Conservation (phyloP, 2,888 invertebrate genomes). For the Embidobia sp. region DNA sequence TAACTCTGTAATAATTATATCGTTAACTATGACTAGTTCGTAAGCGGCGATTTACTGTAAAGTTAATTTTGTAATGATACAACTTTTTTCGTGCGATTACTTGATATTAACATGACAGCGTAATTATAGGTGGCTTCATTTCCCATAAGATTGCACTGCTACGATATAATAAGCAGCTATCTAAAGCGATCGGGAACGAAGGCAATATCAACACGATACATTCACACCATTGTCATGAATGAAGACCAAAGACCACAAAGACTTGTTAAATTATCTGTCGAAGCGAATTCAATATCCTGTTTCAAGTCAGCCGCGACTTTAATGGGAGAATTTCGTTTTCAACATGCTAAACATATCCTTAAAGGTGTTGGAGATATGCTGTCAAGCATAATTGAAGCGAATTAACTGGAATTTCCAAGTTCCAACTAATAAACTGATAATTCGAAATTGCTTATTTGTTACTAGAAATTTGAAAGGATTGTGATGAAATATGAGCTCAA, state of each 20-base stretch:
- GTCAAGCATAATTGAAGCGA: too few relatives aligned
- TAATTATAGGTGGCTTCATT: slow-evolving; percentile 48
- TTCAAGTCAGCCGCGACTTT: slow-evolving; percentile 8
- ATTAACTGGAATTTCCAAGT: too few relatives aligned
- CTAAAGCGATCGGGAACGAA: slow-evolving; percentile 38
- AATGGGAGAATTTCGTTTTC: too few relatives aligned
- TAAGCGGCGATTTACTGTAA: not conserved
- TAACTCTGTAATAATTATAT: slow-evolving; percentile 4
- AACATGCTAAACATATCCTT: too few relatives aligned
- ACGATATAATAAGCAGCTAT: slow-evolving; percentile 49
- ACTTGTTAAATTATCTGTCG: not conserved
- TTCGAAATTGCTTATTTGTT: too few relatives aligned
- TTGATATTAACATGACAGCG: slow-evolving; percentile 37
- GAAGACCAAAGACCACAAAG: slow-evolving; percentile 42
- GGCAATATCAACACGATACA: slow-evolving; percentile 24
- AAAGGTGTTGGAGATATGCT: too few relatives aligned
- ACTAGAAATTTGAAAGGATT: too few relatives aligned
- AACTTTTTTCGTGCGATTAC: not conserved
- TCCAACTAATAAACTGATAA: too few relatives aligned
- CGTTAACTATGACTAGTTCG: not conserved
- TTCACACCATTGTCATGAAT: slow-evolving; percentile 55
- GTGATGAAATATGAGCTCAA: too few relatives aligned
- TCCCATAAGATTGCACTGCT: slow-evolving; percentile 46
- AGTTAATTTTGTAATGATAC: slow-evolving; percentile 13
- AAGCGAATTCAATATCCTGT: slow-evolving; percentile 44